Base-by-base conservation (phyloP, 2,888 invertebrate genomes). In the Holacanthella duospinosa region DNA sequence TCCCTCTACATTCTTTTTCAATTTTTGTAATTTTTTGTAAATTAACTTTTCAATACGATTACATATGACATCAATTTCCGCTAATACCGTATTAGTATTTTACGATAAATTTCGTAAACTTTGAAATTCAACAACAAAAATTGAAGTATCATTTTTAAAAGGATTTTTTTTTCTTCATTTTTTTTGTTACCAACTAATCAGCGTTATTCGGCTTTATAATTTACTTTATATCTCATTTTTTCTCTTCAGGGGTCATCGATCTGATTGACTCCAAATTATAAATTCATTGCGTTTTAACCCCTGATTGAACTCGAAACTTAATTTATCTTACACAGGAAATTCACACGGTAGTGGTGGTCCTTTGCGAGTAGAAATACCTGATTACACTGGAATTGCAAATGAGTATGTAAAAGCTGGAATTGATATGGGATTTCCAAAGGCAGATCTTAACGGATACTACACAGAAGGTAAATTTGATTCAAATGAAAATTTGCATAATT, bases 321-420 rank as follows among this genome's bases (percentile, higher is more conserved):
- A n/a, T n/a, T 36, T 36, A 12, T 36, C 16, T 16, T 36, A 12
- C 48, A 9, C 12, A 48, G 48, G 21, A n/a, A 48, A 48, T 48
- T 21, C 53, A 16, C 70, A 68, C 36, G 72, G 72, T 4, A 59
- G 56, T 53, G 66, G 63, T 6, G 72, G 72, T 9, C 68, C 68
- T 12, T 28, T 71, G 21, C 27, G 67, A 53, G 59, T 70, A 69
- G 76, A 82, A 66, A 71, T 82, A 44, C 75, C 76, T 64, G 84
- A 82, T 77, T 77, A 79, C 71, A 83, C 85, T 70, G 75, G 78
- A 64, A 74, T 87, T 58, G 78, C 82, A 2, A 75, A 81, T 67
- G 77, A 79, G 44, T 74, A 86, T 44, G 69, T 85, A 62, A 74
- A 81, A 59, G 86, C 85, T 44, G 82, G 83, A 12, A 75, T 78